Evolutionary conservation across 2,797 vertebrate species (phyloP).

Genomic region (Remorina albescens): DNA sequence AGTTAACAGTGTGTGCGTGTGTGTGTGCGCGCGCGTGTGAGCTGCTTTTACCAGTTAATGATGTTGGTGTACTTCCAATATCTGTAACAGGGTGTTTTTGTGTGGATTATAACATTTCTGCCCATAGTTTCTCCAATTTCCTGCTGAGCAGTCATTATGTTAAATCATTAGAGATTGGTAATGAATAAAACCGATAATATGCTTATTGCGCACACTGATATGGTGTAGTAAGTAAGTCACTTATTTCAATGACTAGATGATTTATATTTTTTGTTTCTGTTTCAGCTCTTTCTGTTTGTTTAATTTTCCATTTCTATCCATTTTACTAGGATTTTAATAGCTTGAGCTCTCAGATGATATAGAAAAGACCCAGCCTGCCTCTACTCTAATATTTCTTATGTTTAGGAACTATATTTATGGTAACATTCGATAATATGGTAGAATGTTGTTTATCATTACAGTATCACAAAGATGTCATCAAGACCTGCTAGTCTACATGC

Average conservation of each 20-base stretch:
- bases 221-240: neutral
- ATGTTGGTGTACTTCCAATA: conserved; percentile 11
- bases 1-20: neutral
- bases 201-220: neutral
- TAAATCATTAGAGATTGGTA: neutral
- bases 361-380: rapidly evolving
- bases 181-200: neutral
- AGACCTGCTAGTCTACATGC: neutral
- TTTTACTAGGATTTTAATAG: neutral
- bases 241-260: neutral
- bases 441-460: neutral
- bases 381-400: neutral
- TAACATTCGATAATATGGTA: neutral
- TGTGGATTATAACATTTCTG: neutral
- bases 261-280: neutral
- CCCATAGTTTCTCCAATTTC: neutral
- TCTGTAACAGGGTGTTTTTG: neutral
- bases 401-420: neutral
- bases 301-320: neutral
- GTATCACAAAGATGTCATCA: conserved; percentile 2
- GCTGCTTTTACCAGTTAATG: conserved; percentile 5
- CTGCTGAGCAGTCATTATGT: no score
- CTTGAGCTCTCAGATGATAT: neutral
- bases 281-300: neutral
- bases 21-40: neutral